Conservation (phyloP, 2,888 invertebrate genomes). For the Glomeris marginata region DNA sequence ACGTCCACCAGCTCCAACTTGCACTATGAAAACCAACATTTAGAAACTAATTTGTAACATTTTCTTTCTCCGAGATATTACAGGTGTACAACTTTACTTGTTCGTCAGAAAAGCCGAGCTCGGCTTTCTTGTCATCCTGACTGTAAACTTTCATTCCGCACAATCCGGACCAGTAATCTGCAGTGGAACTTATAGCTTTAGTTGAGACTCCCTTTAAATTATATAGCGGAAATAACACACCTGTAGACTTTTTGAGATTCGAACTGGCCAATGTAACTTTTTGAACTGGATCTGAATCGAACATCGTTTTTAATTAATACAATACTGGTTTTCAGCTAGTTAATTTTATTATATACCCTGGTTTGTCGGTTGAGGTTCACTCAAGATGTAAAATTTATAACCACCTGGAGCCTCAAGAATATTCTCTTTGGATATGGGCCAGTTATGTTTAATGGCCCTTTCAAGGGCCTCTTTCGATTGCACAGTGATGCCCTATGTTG, state of each 20-base stretch:
- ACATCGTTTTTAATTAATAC: slow-evolving; percentile 6
- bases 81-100: slow-evolving; percentile 37
- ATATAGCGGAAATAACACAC: slow-evolving; percentile 22
- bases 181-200: slow-evolving; percentile 9
- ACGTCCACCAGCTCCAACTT: slow-evolving; percentile 60
- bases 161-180: slow-evolving; percentile 67
- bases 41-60: slow-evolving; percentile 12
- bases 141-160: slow-evolving; percentile 55
- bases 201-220: not conserved
- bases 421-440: slow-evolving; percentile 49
- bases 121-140: slow-evolving; percentile 41
- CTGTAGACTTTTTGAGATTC: slow-evolving; percentile 53
- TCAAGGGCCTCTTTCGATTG: slow-evolving; percentile 58
- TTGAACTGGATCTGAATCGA: slow-evolving; percentile 51
- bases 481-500: slow-evolving; percentile 53
- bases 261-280: slow-evolving; percentile 66
- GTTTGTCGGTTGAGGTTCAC: slow-evolving; percentile 50
- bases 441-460: slow-evolving; percentile 52
- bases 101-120: slow-evolving; percentile 52
- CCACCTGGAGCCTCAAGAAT: slow-evolving; percentile 78
- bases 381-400: slow-evolving; percentile 65
- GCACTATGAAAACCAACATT: slow-evolving; percentile 27
- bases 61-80: not conserved
- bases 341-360: slow-evolving; percentile 37
- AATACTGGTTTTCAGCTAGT: not conserved